These are phyloP conservation scores for Hyla sarda DNA, from an alignment of 2,113 vertebrate genomes.

Conservation along the genomic window DNA sequence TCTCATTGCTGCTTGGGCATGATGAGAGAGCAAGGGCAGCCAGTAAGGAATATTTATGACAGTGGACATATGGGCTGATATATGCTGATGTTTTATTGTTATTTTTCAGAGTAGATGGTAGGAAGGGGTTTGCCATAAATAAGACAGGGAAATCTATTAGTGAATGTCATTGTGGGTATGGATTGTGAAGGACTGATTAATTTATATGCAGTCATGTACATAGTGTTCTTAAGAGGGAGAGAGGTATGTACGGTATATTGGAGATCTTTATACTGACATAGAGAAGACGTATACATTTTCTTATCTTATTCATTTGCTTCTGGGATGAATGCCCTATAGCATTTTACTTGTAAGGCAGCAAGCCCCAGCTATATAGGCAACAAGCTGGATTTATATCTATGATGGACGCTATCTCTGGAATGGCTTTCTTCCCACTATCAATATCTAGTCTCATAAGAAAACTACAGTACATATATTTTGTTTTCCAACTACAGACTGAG, in stretches of 20 bases:
- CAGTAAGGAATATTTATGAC: slow-evolving; percentile 56
- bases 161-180: neutral
- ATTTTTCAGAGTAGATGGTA: neutral
- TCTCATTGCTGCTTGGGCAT: slow-evolving; percentile 60
- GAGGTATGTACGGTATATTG: neutral
- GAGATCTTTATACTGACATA: neutral
- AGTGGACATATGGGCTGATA: slow-evolving; percentile 17
- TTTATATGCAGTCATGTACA: neutral
- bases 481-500: neutral
- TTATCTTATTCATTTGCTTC: neutral
- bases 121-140: neutral
- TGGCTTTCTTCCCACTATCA: too few species aligned
- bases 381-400: neutral
- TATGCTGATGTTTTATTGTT: slow-evolving; percentile 2
- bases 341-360: neutral
- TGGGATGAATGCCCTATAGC: too few species aligned
- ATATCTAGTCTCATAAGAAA: too few species aligned
- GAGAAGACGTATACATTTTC: neutral
- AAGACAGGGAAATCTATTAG: neutral
- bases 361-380: neutral
- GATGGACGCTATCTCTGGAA: too few species aligned
- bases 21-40: slow-evolving; percentile 62
- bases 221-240: neutral
- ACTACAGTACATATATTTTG: neutral
- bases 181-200: neutral